Conservation (phyloP, 1,140 invertebrate genomes). For the Lethrus apterus region DNA sequence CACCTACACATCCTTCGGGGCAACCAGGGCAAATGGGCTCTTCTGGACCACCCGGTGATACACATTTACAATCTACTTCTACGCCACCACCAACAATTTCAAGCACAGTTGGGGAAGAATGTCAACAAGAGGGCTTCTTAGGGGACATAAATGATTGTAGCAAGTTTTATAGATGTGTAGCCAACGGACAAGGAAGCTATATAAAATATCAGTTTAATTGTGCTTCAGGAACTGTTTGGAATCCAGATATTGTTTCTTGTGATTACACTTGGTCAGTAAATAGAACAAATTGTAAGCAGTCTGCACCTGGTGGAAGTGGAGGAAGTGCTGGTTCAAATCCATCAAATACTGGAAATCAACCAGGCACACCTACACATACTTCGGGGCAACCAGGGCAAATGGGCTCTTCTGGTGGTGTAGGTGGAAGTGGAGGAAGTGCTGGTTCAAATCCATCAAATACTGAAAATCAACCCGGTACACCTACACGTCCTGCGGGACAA, state of each 20-base stretch:
- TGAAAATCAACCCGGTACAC: no score
- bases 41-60: not conserved
- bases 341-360: not conserved
- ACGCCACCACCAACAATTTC: not conserved
- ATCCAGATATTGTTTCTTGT: conserved; percentile 48
- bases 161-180: conserved; percentile 13
- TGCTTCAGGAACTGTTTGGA: conserved; percentile 56
- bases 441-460: conserved; percentile 7
- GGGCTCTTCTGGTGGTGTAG: conserved; percentile 5
- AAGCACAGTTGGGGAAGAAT: not conserved
- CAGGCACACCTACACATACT: not conserved
- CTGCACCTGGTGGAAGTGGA: not conserved
- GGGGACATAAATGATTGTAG: conserved; percentile 4
- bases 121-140: conserved; percentile 1
- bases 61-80: not conserved
- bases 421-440: conserved; percentile 23
- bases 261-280: conserved; percentile 44
- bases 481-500: not conserved
- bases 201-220: conserved; percentile 55
- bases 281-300: no score
- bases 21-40: not conserved
- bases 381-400: not conserved
- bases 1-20: no score
- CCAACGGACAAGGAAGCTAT: conserved; percentile 30
- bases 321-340: not conserved